Percentiles rank a stretch among this genome's conserved stretches.
These are phyloP conservation scores for Zoanthus gigantus DNA, from an alignment of 92 coral and sea anemone genomes.

Conservation along the genomic window DNA sequence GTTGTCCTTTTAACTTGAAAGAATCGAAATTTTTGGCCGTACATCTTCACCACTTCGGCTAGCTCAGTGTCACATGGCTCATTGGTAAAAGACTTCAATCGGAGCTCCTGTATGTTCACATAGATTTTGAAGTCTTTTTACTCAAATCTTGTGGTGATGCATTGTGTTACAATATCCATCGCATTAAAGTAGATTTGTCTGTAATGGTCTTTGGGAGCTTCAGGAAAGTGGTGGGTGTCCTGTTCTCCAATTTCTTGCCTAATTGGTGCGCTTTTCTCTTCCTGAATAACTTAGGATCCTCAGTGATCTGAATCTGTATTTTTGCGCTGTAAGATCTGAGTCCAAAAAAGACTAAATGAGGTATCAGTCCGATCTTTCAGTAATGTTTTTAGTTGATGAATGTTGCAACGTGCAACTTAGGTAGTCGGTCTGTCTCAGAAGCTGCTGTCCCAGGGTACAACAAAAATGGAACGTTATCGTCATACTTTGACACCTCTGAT, in stretches of 20 bases:
- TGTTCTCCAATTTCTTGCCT: neutral
- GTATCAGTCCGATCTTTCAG: conserved; percentile 53
- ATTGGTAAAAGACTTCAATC: conserved; percentile 50
- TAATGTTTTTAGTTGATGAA: conserved; percentile 22
- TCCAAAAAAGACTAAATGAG: conserved; percentile 35
- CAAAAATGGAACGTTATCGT: neutral
- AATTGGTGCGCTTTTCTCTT: conserved; percentile 34
- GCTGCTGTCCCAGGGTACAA: neutral
- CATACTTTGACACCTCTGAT: neutral
- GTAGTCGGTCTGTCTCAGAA: neutral
- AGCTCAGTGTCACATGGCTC: conserved; percentile 45
- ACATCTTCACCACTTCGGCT: conserved; percentile 45
- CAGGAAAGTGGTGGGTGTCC: neutral
- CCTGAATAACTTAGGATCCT: conserved; percentile 62
- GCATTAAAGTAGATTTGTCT: neutral
- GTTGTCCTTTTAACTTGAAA: conserved; percentile 50
- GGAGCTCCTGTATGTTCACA: conserved; percentile 8
- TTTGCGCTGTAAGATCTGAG: conserved; percentile 2
- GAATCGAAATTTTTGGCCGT: conserved; percentile 26
- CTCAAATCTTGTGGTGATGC: neutral
- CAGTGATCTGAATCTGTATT: conserved; percentile 21
- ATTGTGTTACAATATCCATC: neutral
- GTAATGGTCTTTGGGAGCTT: neutral
- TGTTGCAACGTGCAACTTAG: too few species aligned
- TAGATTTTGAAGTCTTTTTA: too few species aligned